These are phyloP conservation scores for Rapana venosa DNA, from an alignment of 2,888 invertebrate genomes.

Conservation along the genomic window DNA sequence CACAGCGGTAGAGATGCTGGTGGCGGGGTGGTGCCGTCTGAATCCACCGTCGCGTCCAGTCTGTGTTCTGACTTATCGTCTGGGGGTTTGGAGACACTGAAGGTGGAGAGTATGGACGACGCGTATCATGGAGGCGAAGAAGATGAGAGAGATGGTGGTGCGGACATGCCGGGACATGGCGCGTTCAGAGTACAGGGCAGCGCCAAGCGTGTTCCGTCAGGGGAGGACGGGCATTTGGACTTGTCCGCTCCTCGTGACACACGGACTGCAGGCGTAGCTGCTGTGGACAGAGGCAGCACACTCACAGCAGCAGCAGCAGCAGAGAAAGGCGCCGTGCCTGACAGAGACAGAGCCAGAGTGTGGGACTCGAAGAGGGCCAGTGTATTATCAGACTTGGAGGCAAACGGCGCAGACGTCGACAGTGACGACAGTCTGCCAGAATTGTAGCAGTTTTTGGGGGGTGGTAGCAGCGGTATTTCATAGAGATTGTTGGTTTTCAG, in stretches of 20 bases:
- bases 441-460: too few species aligned
- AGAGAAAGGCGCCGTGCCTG: not conserved
- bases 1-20: not conserved
- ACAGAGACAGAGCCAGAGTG: not conserved
- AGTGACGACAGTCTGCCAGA: conserved; percentile 23
- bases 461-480: too few species aligned
- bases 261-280: too few species aligned
- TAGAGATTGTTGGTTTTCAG: too few species aligned
- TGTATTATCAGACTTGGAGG: not conserved
- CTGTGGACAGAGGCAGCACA: not conserved
- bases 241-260: too few species aligned
- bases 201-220: too few species aligned
- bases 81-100: not conserved
- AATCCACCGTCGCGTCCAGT: not conserved
- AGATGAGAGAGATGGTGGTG: not conserved
- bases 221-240: too few species aligned
- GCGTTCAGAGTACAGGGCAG: too few species aligned
- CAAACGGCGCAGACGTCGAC: not conserved
- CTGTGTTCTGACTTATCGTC: not conserved
- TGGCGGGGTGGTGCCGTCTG: not conserved
- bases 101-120: not conserved
- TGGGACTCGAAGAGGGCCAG: not conserved
- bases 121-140: too few species aligned
- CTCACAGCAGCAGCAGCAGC: not conserved
- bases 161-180: not conserved